Evolutionary conservation across 2,888 invertebrate genomes (phyloP), one percentile per base, ranked within the genome.

Genomic region (Melieria picta): DNA sequence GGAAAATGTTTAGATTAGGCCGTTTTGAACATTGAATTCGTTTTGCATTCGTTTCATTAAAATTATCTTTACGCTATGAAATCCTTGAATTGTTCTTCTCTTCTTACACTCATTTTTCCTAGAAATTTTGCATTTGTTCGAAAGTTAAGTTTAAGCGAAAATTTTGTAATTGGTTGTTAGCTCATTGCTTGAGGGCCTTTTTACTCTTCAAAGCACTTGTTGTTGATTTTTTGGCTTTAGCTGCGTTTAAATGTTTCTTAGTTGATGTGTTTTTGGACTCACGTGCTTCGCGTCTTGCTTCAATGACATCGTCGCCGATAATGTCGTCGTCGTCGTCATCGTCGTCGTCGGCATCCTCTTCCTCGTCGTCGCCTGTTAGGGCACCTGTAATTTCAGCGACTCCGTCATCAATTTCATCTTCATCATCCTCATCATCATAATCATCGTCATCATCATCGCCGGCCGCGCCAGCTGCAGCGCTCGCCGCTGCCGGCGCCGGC

Each of bases 261-360:
- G 78, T 80, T 79, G 82, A 79, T 81, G 80, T 69, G 65, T 71
- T 75, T 76, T 71, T 72, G 84, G 93, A 94, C 94, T 94, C 94
- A 94, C 94, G 94, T 93, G 94, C 90, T 84, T 84, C 80, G 89
- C 89, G 88, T 87, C 91, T 91, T 81, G 91, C 91, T 87, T 90
- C 91, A 83, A 91, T 89, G 83, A 90, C 89, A 82, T 88, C 88
- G 70, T 89, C 88, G 73, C 87, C 90, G 82, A 91, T 89, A 86
- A 93, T 90, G 80, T 90, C 90, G 81, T 92, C 91, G 74, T 89
- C 89, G 79, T 90, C 89, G 82, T 91, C 91, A 79, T 92, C 90
- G 74, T 91, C 91, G 76, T 86, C 86, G 43, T 91, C 92, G 47
- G 91, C 91, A 75, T 84, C 86, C 56, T 91, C 92, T 16, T 91